Conservation (phyloP, 2,113 vertebrate species). For the Oophaga pumilio region DNA sequence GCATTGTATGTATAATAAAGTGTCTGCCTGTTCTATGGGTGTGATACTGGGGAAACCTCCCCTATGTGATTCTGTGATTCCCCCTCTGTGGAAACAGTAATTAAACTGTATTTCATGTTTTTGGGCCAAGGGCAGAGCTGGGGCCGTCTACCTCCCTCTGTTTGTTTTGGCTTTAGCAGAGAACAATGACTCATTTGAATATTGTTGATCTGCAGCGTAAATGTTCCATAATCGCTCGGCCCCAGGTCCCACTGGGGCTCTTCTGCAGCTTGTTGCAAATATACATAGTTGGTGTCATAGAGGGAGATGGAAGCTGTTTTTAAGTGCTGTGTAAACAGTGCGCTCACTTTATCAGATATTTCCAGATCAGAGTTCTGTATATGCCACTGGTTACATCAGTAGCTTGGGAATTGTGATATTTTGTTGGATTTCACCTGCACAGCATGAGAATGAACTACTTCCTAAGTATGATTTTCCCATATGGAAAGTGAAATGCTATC, state of each 20-base stretch:
- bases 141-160: conserved; percentile 36
- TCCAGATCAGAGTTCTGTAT: conserved; percentile 8
- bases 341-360: conserved; percentile 32
- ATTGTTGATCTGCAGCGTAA: conserved; percentile 49
- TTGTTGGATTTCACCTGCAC: conserved; percentile 32
- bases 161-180: conserved; percentile 50
- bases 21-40: conserved; percentile 52
- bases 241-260: conserved; percentile 31
- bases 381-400: conserved; percentile 23
- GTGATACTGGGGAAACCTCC: conserved; percentile 50
- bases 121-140: conserved; percentile 51
- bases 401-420: conserved; percentile 29
- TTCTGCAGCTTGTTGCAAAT: conserved; percentile 39
- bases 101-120: conserved; percentile 55
- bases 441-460: background rate
- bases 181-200: conserved; percentile 57
- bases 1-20: conserved; percentile 48
- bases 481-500: conserved; percentile 10
- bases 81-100: conserved; percentile 55
- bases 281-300: conserved; percentile 31
- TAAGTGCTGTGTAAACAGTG: conserved; percentile 34
- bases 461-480: conserved; percentile 26
- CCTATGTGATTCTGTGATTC: conserved; percentile 53
- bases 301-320: conserved; percentile 36
- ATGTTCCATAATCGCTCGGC: conserved; percentile 50